Evolutionary conservation across 2,888 invertebrate genomes (phyloP).

Genomic region (Trachelus troglodyta): DNA sequence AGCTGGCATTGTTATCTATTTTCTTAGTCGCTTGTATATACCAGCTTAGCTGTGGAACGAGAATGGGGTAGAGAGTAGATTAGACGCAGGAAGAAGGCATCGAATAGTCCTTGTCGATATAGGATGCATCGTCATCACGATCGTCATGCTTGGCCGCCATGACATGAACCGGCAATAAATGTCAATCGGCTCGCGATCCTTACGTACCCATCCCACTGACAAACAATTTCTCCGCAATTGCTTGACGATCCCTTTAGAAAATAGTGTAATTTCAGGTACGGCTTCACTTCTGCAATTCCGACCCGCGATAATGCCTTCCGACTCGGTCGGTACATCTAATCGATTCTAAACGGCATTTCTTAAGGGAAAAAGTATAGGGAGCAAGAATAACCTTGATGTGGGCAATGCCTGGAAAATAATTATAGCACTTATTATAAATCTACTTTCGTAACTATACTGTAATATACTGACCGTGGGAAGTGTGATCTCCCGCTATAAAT

Average conservation of each 20-base stretch:
- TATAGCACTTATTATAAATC: constrained; percentile 21
- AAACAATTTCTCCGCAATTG: constrained; percentile 9
- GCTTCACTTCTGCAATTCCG: constrained; percentile 1
- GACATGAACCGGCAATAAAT: constrained; percentile 1
- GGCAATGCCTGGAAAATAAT: constrained; percentile 20
- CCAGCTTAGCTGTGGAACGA: background rate
- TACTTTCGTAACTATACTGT: constrained; percentile 12
- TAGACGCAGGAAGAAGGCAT: background rate
- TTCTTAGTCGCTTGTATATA: background rate
- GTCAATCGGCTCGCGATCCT: constrained; percentile 5
- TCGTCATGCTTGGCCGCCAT: background rate
- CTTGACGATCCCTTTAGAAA: background rate
- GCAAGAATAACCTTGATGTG: constrained; percentile 11
- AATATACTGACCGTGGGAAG: constrained; percentile 15
- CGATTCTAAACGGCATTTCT: constrained; percentile 15
- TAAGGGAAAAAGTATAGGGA: constrained; percentile 4
- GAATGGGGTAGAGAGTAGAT: background rate
- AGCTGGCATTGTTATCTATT: background rate
- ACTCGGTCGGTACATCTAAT: background rate
- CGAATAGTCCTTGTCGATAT: background rate
- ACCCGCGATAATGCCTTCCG: constrained; percentile 7
- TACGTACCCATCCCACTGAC: background rate
- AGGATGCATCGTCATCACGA: background rate
- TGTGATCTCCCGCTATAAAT: constrained; percentile 12
- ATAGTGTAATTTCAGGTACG: background rate